Percentiles rank a stretch among this genome's conserved stretches.
These are phyloP conservation scores for Taurulus bubalis DNA, from an alignment of 2,113 vertebrate genomes.

Conservation along the genomic window DNA sequence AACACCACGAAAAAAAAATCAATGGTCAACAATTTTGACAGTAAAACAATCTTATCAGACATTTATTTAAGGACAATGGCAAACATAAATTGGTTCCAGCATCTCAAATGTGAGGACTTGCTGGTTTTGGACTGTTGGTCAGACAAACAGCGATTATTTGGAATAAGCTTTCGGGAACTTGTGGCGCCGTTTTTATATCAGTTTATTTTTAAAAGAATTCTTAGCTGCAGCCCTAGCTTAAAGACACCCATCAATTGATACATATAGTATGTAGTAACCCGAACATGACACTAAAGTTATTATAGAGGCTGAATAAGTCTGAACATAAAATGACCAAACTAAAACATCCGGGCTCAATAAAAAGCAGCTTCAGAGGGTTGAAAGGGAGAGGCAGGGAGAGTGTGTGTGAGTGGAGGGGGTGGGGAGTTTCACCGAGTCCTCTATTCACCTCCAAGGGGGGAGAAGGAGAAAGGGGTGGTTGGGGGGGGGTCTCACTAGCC, in stretches of 20 bases:
- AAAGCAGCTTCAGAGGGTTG: neutral
- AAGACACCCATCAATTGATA: neutral
- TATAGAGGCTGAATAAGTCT: neutral
- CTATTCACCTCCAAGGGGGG: constrained; percentile 58
- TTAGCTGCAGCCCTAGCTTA: neutral
- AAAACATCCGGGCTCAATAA: constrained; percentile 4
- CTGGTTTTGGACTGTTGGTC: neutral
- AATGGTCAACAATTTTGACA: neutral
- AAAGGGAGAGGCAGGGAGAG: neutral
- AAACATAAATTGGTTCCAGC: neutral
- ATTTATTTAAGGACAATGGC: neutral
- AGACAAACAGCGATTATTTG: neutral
- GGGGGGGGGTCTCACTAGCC: constrained; percentile 21
- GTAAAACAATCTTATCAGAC: neutral
- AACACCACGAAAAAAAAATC: too few species aligned
- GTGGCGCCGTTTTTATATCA: neutral
- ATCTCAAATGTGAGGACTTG: neutral
- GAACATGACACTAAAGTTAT: neutral
- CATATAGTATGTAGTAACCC: neutral
- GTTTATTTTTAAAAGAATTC: neutral
- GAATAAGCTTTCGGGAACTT: neutral
- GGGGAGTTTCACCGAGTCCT: constrained; percentile 51
- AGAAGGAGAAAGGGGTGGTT: constrained; percentile 8
- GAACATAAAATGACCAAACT: neutral
- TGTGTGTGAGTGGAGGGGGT: constrained; percentile 25